phyloP scores from a whole-genome alignment of 2,113 vertebrate genomes.

The Anthoscopus minutus region DNA sequence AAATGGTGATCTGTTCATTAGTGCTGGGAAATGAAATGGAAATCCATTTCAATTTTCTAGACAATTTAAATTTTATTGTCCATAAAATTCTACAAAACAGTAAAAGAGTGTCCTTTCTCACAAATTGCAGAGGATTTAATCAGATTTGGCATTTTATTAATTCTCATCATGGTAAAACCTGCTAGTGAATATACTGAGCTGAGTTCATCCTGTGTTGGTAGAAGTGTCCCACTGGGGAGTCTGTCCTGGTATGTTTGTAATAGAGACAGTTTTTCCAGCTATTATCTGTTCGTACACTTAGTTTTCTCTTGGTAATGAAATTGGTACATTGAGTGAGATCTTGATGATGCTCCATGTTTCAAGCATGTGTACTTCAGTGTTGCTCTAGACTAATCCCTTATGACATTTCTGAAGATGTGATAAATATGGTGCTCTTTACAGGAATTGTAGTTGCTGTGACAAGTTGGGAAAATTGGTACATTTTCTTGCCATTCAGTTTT shows the following conservation, averaged over 20 bases:
- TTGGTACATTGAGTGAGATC: neutral
- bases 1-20: constrained; percentile 65
- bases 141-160: constrained; percentile 1
- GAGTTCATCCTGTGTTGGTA: neutral
- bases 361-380: neutral
- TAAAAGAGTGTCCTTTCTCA: neutral
- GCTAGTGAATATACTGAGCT: neutral
- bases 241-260: neutral
- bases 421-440: neutral
- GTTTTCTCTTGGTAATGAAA: neutral
- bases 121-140: constrained; percentile 28
- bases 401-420: neutral
- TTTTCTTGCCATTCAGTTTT: neutral
- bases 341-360: neutral
- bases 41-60: constrained; percentile 65
- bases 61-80: constrained; percentile 57
- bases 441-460: neutral
- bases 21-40: constrained; percentile 60
- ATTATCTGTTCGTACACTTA: neutral
- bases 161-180: neutral
- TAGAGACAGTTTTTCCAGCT: neutral
- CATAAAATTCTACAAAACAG: constrained; percentile 52
- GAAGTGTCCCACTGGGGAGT: neutral
- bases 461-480: neutral
- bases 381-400: neutral